Base-by-base conservation (phyloP, 2,113 vertebrate species). In the Kryptolebias marmoratus region DNA sequence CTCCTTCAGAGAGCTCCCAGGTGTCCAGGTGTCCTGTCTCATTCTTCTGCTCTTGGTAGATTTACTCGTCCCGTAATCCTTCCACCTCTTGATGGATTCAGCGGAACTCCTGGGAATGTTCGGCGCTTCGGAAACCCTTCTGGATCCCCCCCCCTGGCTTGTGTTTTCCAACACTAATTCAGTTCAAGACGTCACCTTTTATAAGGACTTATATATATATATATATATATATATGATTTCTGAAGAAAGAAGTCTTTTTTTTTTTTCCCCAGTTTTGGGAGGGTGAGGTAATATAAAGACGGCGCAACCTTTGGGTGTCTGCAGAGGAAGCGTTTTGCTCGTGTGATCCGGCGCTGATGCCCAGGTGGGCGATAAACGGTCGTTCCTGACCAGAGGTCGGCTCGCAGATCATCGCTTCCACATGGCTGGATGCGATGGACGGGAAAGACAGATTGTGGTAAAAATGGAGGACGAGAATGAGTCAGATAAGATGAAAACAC, bases 301-400 rank as follows among this genome's bases (percentile, higher is more conserved):
- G 52, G 72, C 45, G 72, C 72, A 71, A 61, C 56, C 48, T 54
- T 67, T 31, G 18, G 47, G 64, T 68, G 74, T 75, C 70, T 70
- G 73, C 15, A 28, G 89, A 79, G 36, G 68, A 81, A 92, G 79
- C 75, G 85, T 90, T 91, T 91, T 92, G 87, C 94, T 94, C 90
- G 84, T 94, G 91, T 2, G 5, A 27, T 62, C 73, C 61, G 5
- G 47, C 48, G 71, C 68, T 76, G 60, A 89, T 85, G 87, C 89
- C 93, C 78, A 90, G 86, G 85, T 61, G 66, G 68, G 64, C 91
- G 94, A 94, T 90, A 91, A 72, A 59, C 42, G 63, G 49, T 73
- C 15, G 82, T 91, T 94, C 88, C 94, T 82, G 87, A 93, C 44
- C 92, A 90, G 93, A 90, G 93, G 86, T 89, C 89, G 92, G 92